Conservation (phyloP, 2,797 vertebrate species). For the Danio aesculapii region DNA sequence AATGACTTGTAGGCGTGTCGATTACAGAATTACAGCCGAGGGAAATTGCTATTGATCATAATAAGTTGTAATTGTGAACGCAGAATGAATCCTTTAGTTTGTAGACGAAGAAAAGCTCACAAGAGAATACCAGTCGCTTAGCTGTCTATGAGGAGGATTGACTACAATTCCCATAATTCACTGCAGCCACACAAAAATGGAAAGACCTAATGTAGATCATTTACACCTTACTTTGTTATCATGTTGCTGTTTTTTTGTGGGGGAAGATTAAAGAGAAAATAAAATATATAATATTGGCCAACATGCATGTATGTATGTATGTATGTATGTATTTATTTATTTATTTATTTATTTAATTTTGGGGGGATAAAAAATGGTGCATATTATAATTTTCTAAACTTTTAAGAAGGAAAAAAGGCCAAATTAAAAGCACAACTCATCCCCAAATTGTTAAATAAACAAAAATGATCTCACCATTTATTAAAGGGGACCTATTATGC, state of each 20-base stretch:
- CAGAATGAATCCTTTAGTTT: background rate
- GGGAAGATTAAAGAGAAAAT: background rate
- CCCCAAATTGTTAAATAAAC: too few species aligned
- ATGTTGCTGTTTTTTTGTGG: too few species aligned
- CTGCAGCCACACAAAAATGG: background rate
- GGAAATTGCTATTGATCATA: conserved; percentile 17
- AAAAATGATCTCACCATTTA: too few species aligned
- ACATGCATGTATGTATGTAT: too few species aligned
- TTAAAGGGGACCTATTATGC: too few species aligned
- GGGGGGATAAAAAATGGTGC: too few species aligned
- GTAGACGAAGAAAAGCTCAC: background rate
- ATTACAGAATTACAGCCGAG: background rate
- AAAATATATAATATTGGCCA: background rate
- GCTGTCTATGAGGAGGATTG: background rate
- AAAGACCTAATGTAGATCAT: background rate
- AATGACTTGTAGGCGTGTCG: background rate
- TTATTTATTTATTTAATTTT: too few species aligned
- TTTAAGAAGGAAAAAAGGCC: too few species aligned
- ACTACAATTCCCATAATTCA: background rate
- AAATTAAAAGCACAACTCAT: too few species aligned
- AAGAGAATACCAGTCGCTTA: background rate
- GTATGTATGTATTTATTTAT: too few species aligned
- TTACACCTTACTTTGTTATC: background rate
- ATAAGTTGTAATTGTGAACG: conserved; percentile 7
- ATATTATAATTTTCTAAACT: too few species aligned